Conservation (phyloP, 2,888 invertebrate species). For the Aphodius granarius region DNA sequence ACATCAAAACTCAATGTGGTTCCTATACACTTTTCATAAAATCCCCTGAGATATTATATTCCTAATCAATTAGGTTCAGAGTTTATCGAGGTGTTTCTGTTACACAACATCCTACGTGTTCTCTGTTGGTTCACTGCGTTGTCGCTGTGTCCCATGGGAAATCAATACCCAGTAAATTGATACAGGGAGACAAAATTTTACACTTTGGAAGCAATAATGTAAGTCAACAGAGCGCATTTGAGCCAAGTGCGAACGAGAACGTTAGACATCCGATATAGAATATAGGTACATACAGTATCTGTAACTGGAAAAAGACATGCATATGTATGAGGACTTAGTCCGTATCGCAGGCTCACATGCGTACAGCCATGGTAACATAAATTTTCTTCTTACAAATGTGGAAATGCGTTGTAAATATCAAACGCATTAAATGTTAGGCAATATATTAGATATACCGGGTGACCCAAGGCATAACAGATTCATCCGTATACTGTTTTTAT, state of each 20-base stretch:
- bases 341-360: not conserved
- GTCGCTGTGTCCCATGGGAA: conserved; percentile 2
- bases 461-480: too few relatives aligned
- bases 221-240: conserved; percentile 31
- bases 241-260: conserved; percentile 28
- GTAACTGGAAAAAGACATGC: not conserved
- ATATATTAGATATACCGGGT: not conserved
- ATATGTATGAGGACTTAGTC: conserved; percentile 6
- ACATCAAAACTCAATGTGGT: not conserved
- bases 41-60: not conserved
- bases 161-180: conserved; percentile 13
- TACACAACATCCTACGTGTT: not conserved
- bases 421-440: not conserved
- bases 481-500: too few relatives aligned
- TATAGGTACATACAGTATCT: not conserved
- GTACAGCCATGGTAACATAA: not conserved
- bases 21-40: not conserved
- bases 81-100: not conserved
- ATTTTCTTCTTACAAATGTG: not conserved
- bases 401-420: not conserved
- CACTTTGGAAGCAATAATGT: conserved; percentile 34
- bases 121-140: not conserved
- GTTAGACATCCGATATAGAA: conserved; percentile 26
- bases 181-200: conserved; percentile 18
- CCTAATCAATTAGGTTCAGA: not conserved